These are phyloP conservation scores for Notospermus geniculatus DNA, from an alignment of 1,140 invertebrate genomes.

Conservation along the genomic window DNA sequence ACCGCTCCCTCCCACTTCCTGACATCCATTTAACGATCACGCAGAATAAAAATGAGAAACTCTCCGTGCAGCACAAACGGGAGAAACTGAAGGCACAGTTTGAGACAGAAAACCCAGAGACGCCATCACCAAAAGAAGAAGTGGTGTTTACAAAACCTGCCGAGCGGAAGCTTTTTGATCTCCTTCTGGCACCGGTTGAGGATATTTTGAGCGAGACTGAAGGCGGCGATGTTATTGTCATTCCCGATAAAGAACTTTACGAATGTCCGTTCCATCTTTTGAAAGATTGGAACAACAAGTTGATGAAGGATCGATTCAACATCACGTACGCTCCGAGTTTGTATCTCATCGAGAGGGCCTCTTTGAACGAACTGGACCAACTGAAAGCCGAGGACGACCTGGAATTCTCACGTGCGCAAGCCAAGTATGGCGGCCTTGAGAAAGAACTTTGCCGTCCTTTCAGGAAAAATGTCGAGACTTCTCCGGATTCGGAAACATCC, in stretches of 20 bases:
- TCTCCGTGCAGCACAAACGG: slow-evolving; percentile 14
- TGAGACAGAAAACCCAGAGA: slow-evolving; percentile 8
- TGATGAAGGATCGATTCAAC: slow-evolving; percentile 31
- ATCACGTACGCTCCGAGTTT: slow-evolving; percentile 42
- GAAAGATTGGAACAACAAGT: slow-evolving; percentile 32
- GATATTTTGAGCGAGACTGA: slow-evolving; percentile 42
- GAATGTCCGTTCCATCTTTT: slow-evolving; percentile 44
- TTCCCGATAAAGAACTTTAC: slow-evolving; percentile 45
- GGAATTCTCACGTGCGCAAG: slow-evolving; percentile 35
- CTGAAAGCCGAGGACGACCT: slow-evolving; percentile 37
- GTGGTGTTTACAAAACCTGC: slow-evolving; percentile 17
- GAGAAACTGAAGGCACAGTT: slow-evolving; percentile 6
- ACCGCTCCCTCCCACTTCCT: slow-evolving; percentile 34
- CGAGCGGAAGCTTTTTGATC: slow-evolving; percentile 36
- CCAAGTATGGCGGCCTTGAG: slow-evolving; percentile 29
- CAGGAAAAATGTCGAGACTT: too few species aligned
- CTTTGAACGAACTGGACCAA: slow-evolving; percentile 39
- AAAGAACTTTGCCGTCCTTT: slow-evolving; percentile 5
- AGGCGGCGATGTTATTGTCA: slow-evolving; percentile 32
- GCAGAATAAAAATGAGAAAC: slow-evolving; percentile 26
- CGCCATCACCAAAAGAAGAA: neutral
- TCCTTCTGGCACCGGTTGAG: slow-evolving; percentile 41
- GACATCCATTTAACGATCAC: slow-evolving; percentile 24
- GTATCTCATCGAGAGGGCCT: slow-evolving; percentile 36
- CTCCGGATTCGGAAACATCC: too few species aligned